A percentile compares a stretch with the other conserved stretches of the same genome.
phyloP scores from a whole-genome alignment of 64 coral and sea anemone species.

The Astreopora myriophthalma region DNA sequence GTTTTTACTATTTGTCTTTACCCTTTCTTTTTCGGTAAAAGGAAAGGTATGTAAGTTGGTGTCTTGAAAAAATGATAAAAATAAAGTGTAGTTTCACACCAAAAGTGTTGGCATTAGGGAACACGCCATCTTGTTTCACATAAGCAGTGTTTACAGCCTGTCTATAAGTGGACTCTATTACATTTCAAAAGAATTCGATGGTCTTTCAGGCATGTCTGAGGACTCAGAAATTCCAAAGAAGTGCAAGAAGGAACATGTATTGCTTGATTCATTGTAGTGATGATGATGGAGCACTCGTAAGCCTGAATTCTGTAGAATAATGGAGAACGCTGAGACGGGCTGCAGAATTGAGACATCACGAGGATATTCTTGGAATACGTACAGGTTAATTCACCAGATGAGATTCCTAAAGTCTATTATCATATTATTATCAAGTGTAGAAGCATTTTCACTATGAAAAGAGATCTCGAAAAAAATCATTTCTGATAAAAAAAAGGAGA shows the following conservation, averaged over 20 bases:
- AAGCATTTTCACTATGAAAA: slow-evolving; percentile 36
- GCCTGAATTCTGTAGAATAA: background rate
- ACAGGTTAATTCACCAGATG: background rate
- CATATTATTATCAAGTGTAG: background rate
- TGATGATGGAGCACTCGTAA: background rate
- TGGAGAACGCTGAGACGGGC: background rate
- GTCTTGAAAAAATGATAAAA: background rate
- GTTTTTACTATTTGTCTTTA: background rate
- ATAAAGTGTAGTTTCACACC: background rate
- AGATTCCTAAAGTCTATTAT: slow-evolving; percentile 26
- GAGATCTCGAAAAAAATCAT: slow-evolving; percentile 11
- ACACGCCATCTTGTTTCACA: background rate
- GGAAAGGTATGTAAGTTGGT: background rate
- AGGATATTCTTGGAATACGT: background rate
- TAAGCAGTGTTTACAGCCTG: background rate
- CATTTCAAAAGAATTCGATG: background rate
- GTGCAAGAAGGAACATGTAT: background rate
- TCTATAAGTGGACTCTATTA: background rate
- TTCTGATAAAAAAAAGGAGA: slow-evolving; percentile 11
- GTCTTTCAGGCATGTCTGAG: background rate
- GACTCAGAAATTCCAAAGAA: background rate
- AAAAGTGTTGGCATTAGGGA: background rate
- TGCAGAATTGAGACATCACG: background rate
- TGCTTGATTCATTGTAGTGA: background rate
- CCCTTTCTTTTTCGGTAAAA: background rate